Evolutionary conservation across 2,888 invertebrate species (phyloP).

Genomic region (Drosophila lacicola): DNA sequence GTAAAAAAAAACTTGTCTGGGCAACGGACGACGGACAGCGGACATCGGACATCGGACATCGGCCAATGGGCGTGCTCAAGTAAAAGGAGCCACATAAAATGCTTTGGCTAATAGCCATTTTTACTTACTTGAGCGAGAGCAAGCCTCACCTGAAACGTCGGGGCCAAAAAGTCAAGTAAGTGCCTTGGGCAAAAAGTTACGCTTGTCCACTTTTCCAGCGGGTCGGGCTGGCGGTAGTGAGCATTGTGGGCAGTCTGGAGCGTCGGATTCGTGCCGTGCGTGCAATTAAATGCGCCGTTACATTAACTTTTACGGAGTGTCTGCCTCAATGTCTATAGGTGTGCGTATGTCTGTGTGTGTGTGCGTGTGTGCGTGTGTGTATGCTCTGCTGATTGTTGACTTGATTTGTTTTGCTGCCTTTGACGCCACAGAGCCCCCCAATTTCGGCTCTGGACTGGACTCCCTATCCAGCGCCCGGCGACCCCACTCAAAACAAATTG

Average conservation of each 20-base stretch:
- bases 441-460: slow-evolving; percentile 11
- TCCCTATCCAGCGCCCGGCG: slow-evolving; percentile 18
- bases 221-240: neutral
- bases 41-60: slow-evolving; percentile 13
- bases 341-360: slow-evolving; percentile 19
- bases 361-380: slow-evolving; percentile 47
- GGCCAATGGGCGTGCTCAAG: slow-evolving; percentile 57
- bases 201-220: slow-evolving; percentile 57
- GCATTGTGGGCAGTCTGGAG: slow-evolving; percentile 30
- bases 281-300: slow-evolving; percentile 82
- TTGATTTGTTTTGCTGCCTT: slow-evolving; percentile 79
- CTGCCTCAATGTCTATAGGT: slow-evolving; percentile 64
- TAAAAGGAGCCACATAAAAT: slow-evolving; percentile 75
- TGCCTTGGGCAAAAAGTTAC: slow-evolving; percentile 59
- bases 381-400: slow-evolving; percentile 81
- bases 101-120: slow-evolving; percentile 80
- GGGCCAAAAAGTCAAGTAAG: slow-evolving; percentile 78
- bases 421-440: slow-evolving; percentile 50
- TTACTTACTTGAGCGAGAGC: slow-evolving; percentile 72
- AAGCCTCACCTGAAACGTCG: slow-evolving; percentile 67
- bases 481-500: slow-evolving; percentile 81
- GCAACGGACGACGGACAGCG: slow-evolving; percentile 20
- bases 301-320: slow-evolving; percentile 81
- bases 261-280: slow-evolving; percentile 68
- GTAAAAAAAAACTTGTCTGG: slow-evolving; percentile 7